Evolutionary conservation across 2,888 invertebrate genomes (phyloP).

Genomic region (Oxytorus armatus): DNA sequence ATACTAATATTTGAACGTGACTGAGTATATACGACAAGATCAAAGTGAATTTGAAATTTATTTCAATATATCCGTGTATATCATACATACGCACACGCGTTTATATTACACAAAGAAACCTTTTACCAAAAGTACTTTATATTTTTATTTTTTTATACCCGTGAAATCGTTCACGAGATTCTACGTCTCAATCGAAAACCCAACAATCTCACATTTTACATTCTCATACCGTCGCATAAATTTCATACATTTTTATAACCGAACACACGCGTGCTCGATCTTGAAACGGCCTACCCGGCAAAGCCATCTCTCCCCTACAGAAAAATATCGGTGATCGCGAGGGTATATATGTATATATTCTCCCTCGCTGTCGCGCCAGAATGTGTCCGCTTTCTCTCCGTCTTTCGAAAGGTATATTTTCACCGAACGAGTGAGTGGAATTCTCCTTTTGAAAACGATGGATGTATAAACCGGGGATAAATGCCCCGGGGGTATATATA

Average conservation of each 20-base stretch:
- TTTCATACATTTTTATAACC: constrained; percentile 66
- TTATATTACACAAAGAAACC: constrained; percentile 20
- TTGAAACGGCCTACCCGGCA: constrained; percentile 28
- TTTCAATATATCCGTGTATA: constrained; percentile 2
- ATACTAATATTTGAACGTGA: too few relatives aligned
- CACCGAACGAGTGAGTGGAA: constrained; percentile 50
- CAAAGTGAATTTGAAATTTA: constrained; percentile 56
- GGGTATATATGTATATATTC: constrained; percentile 1
- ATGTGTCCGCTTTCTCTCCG: constrained; percentile 32
- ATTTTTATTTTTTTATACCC: constrained; percentile 39
- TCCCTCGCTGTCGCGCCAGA: constrained; percentile 19
- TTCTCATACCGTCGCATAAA: constrained; percentile 60
- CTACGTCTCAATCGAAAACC: constrained; percentile 58
- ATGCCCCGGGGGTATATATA: constrained; percentile 32
- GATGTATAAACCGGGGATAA: constrained; percentile 28
- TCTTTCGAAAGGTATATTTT: constrained; percentile 58
- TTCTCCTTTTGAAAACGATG: constrained; percentile 50
- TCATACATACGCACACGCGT: neutral
- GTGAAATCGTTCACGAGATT: constrained; percentile 63
- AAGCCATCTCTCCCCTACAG: constrained; percentile 46
- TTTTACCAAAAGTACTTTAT: constrained; percentile 39
- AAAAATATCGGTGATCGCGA: constrained; percentile 58
- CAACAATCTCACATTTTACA: constrained; percentile 63
- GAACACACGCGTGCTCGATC: constrained; percentile 18
- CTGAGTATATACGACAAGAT: neutral